Base-by-base conservation (phyloP, 2,888 invertebrate species). In the Drepanosiphum platanoidis region DNA sequence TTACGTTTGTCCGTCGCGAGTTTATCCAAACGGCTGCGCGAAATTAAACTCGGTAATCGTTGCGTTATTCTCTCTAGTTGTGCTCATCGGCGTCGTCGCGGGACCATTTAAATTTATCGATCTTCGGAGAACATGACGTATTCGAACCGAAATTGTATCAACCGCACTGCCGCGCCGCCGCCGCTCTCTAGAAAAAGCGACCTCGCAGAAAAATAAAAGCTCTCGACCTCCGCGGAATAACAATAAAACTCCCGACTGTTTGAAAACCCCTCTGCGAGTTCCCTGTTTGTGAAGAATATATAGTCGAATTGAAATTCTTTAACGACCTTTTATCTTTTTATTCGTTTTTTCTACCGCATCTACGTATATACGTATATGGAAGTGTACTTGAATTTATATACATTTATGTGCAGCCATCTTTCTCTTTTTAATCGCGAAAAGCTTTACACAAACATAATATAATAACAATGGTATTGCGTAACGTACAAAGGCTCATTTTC, bases 281-380 rank as follows among this genome's bases (percentile, higher is more conserved):
- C 13, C 30, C 30, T 27, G 64, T 64, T 64, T 64, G n/a, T n/a
- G 30, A 30, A 64, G 30, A 64, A 64, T 64, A 27, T 64, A 27
- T 27, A 64, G 30, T 64, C 22, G 68, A 80, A 80, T 80, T 80
- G 52, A 58, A 80, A 80, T 80, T 58, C 27, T 70, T 42, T 79
- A 79, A 68, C 32, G 42, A 79, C 79, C 66, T 66, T 80, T 80
- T 80, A 70, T 80, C 52, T 68, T 46, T n/a, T n/a, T n/a, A n/a
- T n/a, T 78, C 30, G 4, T 36, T 30, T 8, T n/a, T 46, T 79
- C 52, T 18, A 22, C 27, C 18, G 70, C 52, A 80, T 52, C 34
- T 46, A 9, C 34, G 15, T 77, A 13, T 64, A 27, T 61, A 13
- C 18, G 46, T 46, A 46, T 46, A n/a, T 15, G 30, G 32, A n/a